phyloP scores from a whole-genome alignment of 2,888 invertebrate genomes.

The Dioctria rufipes region DNA sequence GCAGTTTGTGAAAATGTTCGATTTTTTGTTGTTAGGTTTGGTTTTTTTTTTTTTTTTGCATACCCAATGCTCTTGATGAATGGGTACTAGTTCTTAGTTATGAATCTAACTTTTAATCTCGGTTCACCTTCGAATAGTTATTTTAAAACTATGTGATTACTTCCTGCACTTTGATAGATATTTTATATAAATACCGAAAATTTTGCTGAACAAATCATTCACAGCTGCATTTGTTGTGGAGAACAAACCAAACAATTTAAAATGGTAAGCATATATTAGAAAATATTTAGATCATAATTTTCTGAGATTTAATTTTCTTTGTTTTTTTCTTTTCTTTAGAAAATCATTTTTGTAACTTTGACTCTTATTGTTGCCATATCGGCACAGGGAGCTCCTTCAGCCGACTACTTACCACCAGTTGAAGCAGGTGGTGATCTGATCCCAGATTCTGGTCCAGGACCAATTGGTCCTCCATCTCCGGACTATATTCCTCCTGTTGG shows the following conservation, averaged over 20 bases:
- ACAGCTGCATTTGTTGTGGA: slow-evolving; percentile 10
- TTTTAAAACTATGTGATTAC: not conserved
- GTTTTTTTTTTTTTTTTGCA: too few species aligned
- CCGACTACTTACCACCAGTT: slow-evolving; percentile 31
- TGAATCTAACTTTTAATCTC: not conserved
- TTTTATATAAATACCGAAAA: slow-evolving; percentile 12
- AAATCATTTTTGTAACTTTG: slow-evolving; percentile 21
- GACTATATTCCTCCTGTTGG: not conserved
- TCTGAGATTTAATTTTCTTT: not conserved
- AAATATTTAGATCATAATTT: not conserved
- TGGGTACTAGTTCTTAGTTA: not conserved
- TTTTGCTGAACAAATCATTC: not conserved
- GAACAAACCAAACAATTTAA: not conserved
- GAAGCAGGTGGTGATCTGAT: not conserved
- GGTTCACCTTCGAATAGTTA: not conserved
- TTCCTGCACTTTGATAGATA: not conserved
- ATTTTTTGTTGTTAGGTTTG: not conserved
- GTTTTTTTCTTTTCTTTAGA: slow-evolving; percentile 9
- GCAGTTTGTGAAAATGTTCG: not conserved
- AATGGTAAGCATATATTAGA: slow-evolving; percentile 8
- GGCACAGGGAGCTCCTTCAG: not conserved
- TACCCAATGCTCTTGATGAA: not conserved
- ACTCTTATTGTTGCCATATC: not conserved
- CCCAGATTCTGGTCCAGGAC: not conserved
- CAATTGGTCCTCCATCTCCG: not conserved